A percentile compares a stretch with the other conserved stretches of the same genome.
Conservation (phyloP, 2,797 vertebrate species). For the Arrhamphus sclerolepis region DNA sequence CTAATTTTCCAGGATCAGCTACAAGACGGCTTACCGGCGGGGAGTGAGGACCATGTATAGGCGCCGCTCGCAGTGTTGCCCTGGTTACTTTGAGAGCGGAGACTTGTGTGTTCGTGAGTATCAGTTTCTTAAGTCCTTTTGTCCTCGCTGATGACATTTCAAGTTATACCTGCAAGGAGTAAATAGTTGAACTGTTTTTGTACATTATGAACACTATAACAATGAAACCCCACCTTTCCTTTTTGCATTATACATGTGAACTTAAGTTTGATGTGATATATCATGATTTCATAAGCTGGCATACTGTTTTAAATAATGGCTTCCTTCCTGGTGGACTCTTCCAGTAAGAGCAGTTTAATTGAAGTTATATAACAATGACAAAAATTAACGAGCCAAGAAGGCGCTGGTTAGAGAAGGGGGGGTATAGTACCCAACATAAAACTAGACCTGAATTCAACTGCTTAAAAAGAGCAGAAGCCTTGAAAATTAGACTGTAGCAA, state of each 20-base stretch:
- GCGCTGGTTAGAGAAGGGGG: slow-evolving; percentile 51
- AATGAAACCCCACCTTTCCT: background rate
- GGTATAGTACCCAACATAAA: slow-evolving; percentile 58
- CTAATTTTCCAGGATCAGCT: slow-evolving; percentile 90
- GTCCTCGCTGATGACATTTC: slow-evolving; percentile 52
- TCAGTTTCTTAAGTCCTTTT: slow-evolving; percentile 42
- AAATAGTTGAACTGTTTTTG: slow-evolving; percentile 46
- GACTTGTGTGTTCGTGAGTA: slow-evolving; percentile 95
- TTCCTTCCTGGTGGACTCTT: slow-evolving; percentile 39
- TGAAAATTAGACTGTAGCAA: slow-evolving; percentile 51
- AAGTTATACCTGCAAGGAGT: slow-evolving; percentile 28
- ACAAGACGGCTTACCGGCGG: slow-evolving; percentile 95
- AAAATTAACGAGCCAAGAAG: slow-evolving; percentile 70
- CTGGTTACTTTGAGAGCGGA: slow-evolving; percentile 94
- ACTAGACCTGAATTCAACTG: slow-evolving; percentile 59
- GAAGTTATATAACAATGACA: slow-evolving; percentile 73
- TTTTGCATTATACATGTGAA: slow-evolving; percentile 6
- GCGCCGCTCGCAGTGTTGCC: slow-evolving; percentile 95
- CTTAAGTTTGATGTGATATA: slow-evolving; percentile 47
- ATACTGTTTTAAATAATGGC: slow-evolving; percentile 24
- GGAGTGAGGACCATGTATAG: slow-evolving; percentile 97
- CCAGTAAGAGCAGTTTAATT: slow-evolving; percentile 64
- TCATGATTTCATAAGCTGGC: slow-evolving; percentile 44
- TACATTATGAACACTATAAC: no score
- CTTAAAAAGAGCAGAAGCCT: slow-evolving; percentile 57